Base-by-base conservation (phyloP, 2,113 vertebrate genomes). In the Ictalurus furcatus region DNA sequence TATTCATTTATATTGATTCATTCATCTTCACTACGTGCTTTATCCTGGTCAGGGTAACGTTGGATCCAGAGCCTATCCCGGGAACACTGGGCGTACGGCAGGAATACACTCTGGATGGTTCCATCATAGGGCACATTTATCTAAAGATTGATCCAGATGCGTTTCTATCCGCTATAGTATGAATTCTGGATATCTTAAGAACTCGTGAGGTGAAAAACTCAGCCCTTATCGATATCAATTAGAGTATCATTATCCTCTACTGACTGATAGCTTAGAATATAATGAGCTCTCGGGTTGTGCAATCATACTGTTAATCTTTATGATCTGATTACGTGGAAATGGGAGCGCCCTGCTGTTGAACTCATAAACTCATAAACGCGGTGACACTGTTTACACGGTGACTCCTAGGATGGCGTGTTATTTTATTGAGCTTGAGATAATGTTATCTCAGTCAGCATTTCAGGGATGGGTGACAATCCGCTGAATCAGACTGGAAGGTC, bases 391-490 rank as follows among this genome's bases (percentile, higher is more conserved):
- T 40, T 37, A 79, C 61, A 73, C 82, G 12, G n/a, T 28, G 65
- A 19, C 21, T 79, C 17, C 5, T 59, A 44, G 16, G 40, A 63
- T 86, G 52, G 71, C n/a, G 11, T 83, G 58, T 54, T 40, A 71
- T 54, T 85, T 89, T 89, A 87, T 44, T 87, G 74, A 44, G 34
- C 30, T 69, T 40, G 44, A 85, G 44, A 48, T 69, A 90, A 28
- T 56, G 59, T 85, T 84, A 73, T 87, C 85, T 81, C 30, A 63
- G 84, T 37, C 74, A 65, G 28, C 28, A 21, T 40, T 83, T 83
- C 81, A 83, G 56, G 58, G 34, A 82, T 83, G 81, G 30, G 30
- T 61, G 81, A 40, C 11, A 28, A 74, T 25, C 65, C 11, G 4
- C 58, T 73, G 61, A 44, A 65, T 54, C 74, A 21, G 4, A 73